Percentiles rank a stretch among this genome's conserved stretches.
Conservation (phyloP, 2,888 invertebrate genomes). For the Cyrtodaria siliqua region DNA sequence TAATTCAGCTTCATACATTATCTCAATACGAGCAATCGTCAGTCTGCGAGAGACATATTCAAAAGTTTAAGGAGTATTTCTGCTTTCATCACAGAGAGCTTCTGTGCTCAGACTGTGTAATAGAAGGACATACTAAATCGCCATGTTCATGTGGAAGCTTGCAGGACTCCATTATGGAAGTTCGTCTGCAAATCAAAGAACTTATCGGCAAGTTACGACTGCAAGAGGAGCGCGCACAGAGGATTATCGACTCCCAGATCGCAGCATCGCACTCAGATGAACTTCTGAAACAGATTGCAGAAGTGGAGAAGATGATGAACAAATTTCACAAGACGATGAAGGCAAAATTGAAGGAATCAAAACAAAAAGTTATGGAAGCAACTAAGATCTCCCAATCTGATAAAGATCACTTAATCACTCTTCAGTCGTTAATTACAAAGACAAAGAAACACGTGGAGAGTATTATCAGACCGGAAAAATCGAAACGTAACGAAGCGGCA, state of each 20-base stretch:
- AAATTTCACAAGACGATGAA: slow-evolving; percentile 63
- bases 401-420: slow-evolving; percentile 40
- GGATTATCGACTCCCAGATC: slow-evolving; percentile 58
- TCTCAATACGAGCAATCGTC: slow-evolving; percentile 54
- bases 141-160: slow-evolving; percentile 64
- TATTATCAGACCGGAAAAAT: slow-evolving; percentile 43
- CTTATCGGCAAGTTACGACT: slow-evolving; percentile 50
- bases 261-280: slow-evolving; percentile 57
- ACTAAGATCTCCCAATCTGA: slow-evolving; percentile 62
- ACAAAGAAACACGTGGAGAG: slow-evolving; percentile 55
- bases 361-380: slow-evolving; percentile 55
- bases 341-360: slow-evolving; percentile 53
- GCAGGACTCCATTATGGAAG: slow-evolving; percentile 61
- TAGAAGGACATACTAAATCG: slow-evolving; percentile 52
- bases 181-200: slow-evolving; percentile 64
- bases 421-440: slow-evolving; percentile 51
- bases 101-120: slow-evolving; percentile 62
- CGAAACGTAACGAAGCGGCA: slow-evolving; percentile 38
- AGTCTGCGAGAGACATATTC: slow-evolving; percentile 57
- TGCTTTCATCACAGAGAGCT: slow-evolving; percentile 61
- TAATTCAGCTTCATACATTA: slow-evolving; percentile 60
- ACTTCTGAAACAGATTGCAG: slow-evolving; percentile 46
- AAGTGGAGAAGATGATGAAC: slow-evolving; percentile 56
- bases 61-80: slow-evolving; percentile 64
- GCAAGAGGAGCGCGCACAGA: slow-evolving; percentile 59